Evolutionary conservation across 2,797 vertebrate genomes (phyloP), one percentile per base, ranked within the genome.

Genomic region (Austrolebias charrua): DNA sequence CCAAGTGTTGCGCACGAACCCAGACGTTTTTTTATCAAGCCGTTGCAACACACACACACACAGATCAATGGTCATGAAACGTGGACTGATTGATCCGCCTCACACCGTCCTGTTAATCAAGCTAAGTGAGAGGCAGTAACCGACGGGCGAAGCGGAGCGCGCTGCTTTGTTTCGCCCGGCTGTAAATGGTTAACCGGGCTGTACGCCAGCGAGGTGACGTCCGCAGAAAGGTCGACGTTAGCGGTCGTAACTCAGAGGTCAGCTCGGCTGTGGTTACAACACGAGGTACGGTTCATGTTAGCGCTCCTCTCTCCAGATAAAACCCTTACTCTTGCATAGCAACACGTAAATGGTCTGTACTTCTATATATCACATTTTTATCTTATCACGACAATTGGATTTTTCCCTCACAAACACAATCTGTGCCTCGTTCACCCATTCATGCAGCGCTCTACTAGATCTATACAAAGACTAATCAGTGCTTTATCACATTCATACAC

Each of bases 41-140:
- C n/a, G 55, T 69, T 52, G 56, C 74, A 53, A 70, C 62, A 70
- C 65, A 46, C 8, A 31, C 57, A 40, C 55, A 0, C 29, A 20
- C 29, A 6, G 47, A 82, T 88, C 85, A 62, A 79, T 83, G 74
- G 53, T 79, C 79, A 76, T 89, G 85, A 88, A 44, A 88, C 79
- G 61, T 66, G 74, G 81, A 76, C 78, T 46, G 56, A 60, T 63
- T 67, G 80, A 82, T 85, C 82, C 80, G 73, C 63, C 65, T 28
- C 69, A 84, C 78, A 49, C 52, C 7, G 38, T 60, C 47, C 31
- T 70, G 80, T 72, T 88, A 80, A 89, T 88, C 83, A 78, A 73
- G 85, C 78, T 86, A 78, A 86, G 86, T 88, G 78, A 86, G 81
- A 80, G 86, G 82, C 78, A 53, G 62, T 59, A 69, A 73, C 69